Percentiles rank a stretch among this genome's conserved stretches.
phyloP scores from a whole-genome alignment of 2,888 invertebrate genomes.

The Lasioglossum figueresi region DNA sequence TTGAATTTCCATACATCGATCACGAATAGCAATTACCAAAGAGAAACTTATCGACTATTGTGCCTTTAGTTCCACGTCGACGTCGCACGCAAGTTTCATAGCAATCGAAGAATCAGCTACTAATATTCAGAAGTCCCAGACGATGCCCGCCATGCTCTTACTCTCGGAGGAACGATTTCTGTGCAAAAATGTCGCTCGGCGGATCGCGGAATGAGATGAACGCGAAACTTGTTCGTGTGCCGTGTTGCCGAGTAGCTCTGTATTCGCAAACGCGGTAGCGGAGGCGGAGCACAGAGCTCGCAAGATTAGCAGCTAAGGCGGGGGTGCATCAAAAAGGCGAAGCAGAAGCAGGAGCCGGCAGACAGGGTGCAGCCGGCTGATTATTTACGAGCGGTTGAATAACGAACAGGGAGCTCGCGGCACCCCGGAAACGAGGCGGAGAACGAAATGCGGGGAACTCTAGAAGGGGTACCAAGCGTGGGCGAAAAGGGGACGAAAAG shows the following conservation, averaged over 20 bases:
- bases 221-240: not conserved
- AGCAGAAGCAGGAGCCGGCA: not conserved
- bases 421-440: conserved; percentile 23
- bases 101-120: not conserved
- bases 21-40: too few species aligned
- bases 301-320: conserved; percentile 2
- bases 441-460: conserved; percentile 13
- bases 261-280: not conserved
- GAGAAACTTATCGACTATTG: not conserved
- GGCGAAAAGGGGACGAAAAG: not conserved
- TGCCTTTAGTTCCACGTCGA: too few species aligned
- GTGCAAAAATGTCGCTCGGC: not conserved
- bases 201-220: not conserved
- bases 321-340: not conserved
- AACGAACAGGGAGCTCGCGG: conserved; percentile 32
- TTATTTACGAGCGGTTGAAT: conserved; percentile 42
- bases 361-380: not conserved
- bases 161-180: not conserved
- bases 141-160: too few species aligned
- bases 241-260: not conserved
- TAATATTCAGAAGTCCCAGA: too few species aligned
- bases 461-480: not conserved
- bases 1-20: too few species aligned
- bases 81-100: not conserved
- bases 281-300: not conserved